Base-by-base conservation (phyloP, 2,888 invertebrate genomes). In the Epirrhoe tristata region DNA sequence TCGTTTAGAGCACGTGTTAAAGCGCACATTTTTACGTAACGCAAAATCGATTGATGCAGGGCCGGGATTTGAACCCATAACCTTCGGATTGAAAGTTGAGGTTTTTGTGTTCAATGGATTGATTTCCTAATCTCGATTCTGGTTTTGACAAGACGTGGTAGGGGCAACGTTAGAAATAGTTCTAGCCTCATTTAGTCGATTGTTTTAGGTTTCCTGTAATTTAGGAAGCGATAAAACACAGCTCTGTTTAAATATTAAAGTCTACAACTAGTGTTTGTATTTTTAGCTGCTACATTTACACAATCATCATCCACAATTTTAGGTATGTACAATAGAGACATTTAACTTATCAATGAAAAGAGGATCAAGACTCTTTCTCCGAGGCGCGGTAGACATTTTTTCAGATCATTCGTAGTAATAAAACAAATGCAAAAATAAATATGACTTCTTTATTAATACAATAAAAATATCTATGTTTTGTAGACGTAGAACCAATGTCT, bases 401-500 rank as follows among this genome's bases (percentile, higher is more conserved):
- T 24, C 24, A 24, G 24, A 24, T 24, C 24, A 3, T 24, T 24
- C 24, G 24, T 24, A 24, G 1, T 36, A 36, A 36, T 36, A 36
- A 36, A 36, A 8, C 24, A 24, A 24, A 24, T 1, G 24, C 2
- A 36, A 36, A 36, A 36, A 36, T 36, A 36, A 36, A 8, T 8
- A 36, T 8, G n/a, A 43, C n/a, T 46, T n/a, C n/a, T n/a, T 16
- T 16, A 16, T 48, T 48, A 0, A 10, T 46, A 46, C n/a, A 46
- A 46, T 48, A 48, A 46, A n/a, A 46, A 46, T 48, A 48, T 48
- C 36, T 68, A 86, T 6, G 81, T 79, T 75, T 61, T 83, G 72
- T 91, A 91, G 4, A 80, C 63, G 67, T 90, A 91, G 69, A 91
- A 91, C 85, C 85, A 91, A 51, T 85, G 84, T 46, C 75, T 75